phyloP scores from a whole-genome alignment of 2,888 invertebrate species.

The Alentia gelatinosa region DNA sequence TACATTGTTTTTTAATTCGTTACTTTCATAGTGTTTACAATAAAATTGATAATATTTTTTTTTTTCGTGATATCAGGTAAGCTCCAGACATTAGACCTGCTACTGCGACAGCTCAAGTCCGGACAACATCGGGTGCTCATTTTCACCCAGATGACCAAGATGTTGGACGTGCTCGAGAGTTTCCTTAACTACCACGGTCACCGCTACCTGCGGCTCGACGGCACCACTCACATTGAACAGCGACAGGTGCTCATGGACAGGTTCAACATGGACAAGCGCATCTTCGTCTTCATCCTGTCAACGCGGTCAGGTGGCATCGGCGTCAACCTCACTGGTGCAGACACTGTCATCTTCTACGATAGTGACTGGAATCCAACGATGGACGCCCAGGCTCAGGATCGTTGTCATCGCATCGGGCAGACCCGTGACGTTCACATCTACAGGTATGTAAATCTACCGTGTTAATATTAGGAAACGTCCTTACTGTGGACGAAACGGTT shows the following conservation, averaged over 20 bases:
- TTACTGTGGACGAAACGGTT: too few species aligned
- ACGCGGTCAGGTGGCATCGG: slow-evolving; percentile 99
- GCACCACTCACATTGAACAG: slow-evolving; percentile 96
- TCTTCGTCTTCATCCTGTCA: slow-evolving; percentile 98
- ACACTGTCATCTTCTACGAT: slow-evolving; percentile 99
- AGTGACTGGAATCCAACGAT: slow-evolving; percentile 99
- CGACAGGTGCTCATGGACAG: slow-evolving; percentile 97
- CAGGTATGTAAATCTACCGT: slow-evolving; percentile 83
- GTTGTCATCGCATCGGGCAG: slow-evolving; percentile 98
- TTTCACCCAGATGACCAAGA: slow-evolving; percentile 99
- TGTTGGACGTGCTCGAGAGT: slow-evolving; percentile 98
- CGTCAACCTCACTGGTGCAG: slow-evolving; percentile 98
- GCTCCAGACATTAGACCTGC: slow-evolving; percentile 91
- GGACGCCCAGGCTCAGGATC: slow-evolving; percentile 92
- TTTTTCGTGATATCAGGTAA: slow-evolving; percentile 84
- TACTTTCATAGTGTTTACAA: not conserved
- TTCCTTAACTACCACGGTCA: slow-evolving; percentile 98
- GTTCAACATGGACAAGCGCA: slow-evolving; percentile 95
- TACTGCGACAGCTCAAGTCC: slow-evolving; percentile 90
- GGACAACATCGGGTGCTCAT: slow-evolving; percentile 95
- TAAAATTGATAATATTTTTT: not conserved
- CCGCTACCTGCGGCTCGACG: slow-evolving; percentile 95
- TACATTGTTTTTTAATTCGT: too few species aligned
- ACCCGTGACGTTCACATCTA: slow-evolving; percentile 99
- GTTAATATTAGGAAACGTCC: too few species aligned